Conservation (phyloP, 2,113 vertebrate species). For the Cavia aperea region DNA sequence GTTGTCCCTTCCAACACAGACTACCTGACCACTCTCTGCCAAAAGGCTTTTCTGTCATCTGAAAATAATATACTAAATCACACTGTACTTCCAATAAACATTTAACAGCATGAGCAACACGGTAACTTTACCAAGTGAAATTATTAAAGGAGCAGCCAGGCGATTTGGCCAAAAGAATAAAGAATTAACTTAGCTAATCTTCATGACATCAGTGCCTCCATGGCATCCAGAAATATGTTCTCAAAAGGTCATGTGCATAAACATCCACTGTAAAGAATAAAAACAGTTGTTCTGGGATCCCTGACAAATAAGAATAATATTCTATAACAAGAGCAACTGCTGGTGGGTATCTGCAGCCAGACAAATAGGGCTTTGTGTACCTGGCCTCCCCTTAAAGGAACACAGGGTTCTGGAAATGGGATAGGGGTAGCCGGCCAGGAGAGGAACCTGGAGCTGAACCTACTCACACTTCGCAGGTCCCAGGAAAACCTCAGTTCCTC, state of each 20-base stretch:
- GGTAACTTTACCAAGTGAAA: neutral
- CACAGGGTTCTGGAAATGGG: neutral
- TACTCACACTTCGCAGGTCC: neutral
- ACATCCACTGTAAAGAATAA: conserved; percentile 54
- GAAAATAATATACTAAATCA: neutral
- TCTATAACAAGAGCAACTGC: conserved; percentile 49
- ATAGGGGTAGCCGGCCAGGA: neutral
- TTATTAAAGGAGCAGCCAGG: conserved; percentile 41
- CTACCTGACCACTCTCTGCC: neutral
- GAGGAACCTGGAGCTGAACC: neutral
- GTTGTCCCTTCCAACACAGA: neutral
- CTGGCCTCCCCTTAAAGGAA: conserved; percentile 14
- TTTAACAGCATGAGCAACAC: neutral
- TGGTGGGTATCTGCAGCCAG: neutral
- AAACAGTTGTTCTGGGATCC: conserved; percentile 62
- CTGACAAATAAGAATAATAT: conserved; percentile 40
- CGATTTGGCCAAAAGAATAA: conserved; percentile 22
- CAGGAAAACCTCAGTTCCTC: neutral
- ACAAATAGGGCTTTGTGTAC: conserved; percentile 44
- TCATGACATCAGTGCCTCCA: conserved; percentile 42
- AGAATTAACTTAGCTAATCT: conserved; percentile 21
- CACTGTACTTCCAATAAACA: conserved; percentile 4
- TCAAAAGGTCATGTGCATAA: conserved; percentile 58
- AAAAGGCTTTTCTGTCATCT: conserved; percentile 1
- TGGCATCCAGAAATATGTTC: conserved; percentile 54